Evolutionary conservation across 2,113 vertebrate species (phyloP).

Genomic region (Noctilio leporinus): DNA sequence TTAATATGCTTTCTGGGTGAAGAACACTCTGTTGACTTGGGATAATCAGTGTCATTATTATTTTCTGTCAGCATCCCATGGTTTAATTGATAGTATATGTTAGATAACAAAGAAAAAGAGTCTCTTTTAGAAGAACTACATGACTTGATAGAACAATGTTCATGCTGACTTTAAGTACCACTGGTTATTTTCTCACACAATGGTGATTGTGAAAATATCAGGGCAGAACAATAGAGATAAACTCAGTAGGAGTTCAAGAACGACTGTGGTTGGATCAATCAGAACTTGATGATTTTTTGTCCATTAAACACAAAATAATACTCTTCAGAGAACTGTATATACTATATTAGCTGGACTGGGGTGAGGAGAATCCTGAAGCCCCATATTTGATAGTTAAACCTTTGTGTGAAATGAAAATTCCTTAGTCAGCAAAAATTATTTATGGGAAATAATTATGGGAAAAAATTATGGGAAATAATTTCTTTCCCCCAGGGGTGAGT

Average conservation of each 20-base stretch:
- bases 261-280: neutral
- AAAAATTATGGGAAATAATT: neutral
- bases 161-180: conserved; percentile 2
- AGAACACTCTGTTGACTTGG: neutral
- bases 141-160: conserved; percentile 2
- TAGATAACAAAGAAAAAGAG: conserved; percentile 21
- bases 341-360: neutral
- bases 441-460: neutral
- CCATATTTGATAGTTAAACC: neutral
- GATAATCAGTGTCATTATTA: neutral
- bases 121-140: neutral
- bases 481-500: neutral
- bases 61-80: neutral
- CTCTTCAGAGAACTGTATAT: neutral
- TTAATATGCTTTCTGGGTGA: neutral
- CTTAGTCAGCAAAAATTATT: neutral
- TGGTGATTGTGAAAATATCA: conserved; percentile 28
- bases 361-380: neutral
- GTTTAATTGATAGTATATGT: neutral
- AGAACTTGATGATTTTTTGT: neutral
- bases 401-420: neutral
- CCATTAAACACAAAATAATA: neutral
- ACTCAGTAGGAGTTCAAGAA: neutral
- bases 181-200: conserved; percentile 18
- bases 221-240: neutral